These are phyloP conservation scores for Cettia cetti DNA, from an alignment of 2,113 vertebrate species.

Conservation along the genomic window DNA sequence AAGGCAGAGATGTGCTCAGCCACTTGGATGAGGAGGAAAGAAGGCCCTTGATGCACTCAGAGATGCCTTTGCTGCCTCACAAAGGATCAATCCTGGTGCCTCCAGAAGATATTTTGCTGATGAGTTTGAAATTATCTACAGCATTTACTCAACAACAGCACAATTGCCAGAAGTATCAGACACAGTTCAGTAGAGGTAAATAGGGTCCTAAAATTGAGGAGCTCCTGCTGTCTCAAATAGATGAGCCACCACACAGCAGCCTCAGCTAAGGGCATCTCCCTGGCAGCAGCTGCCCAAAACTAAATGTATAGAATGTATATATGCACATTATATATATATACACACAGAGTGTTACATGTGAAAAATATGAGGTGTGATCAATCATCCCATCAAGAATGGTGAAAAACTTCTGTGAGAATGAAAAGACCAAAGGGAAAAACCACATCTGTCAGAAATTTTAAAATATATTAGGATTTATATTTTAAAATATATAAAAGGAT, in stretches of 20 bases:
- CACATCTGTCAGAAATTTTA: not conserved
- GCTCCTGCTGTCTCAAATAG: not conserved
- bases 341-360: rapidly evolving
- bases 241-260: not conserved
- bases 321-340: not conserved
- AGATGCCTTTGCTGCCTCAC: not conserved
- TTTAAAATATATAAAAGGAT: not conserved
- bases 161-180: not conserved
- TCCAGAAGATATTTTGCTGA: not conserved
- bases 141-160: not conserved
- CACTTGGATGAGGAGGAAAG: not conserved
- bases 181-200: not conserved
- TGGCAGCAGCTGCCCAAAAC: not conserved
- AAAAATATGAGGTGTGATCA: not conserved
- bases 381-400: not conserved
- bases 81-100: not conserved
- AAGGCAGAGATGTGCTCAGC: not conserved
- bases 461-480: not conserved
- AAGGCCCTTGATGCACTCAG: not conserved
- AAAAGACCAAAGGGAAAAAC: not conserved
- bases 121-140: not conserved
- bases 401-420: not conserved
- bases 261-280: not conserved
- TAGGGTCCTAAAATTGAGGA: not conserved
- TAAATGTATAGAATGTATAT: not conserved